These are phyloP conservation scores for Myopa testacea DNA, from an alignment of 2,888 invertebrate genomes.

Conservation along the genomic window DNA sequence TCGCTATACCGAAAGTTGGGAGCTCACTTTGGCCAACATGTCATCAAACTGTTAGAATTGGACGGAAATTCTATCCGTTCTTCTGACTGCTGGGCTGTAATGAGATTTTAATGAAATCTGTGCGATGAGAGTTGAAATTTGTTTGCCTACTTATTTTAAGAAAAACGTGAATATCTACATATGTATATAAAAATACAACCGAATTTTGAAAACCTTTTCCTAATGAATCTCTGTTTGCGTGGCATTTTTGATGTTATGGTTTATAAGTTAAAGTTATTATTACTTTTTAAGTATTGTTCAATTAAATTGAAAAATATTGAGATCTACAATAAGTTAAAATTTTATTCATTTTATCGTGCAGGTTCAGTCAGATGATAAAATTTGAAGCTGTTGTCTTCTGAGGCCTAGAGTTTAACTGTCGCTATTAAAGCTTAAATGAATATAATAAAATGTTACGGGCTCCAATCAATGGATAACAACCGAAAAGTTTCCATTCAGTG, in stretches of 20 bases:
- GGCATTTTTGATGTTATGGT: background rate
- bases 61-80: background rate
- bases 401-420: background rate
- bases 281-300: too few species aligned
- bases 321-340: too few species aligned
- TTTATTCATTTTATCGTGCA: background rate
- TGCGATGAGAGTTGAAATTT: background rate
- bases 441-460: background rate
- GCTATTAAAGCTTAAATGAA: constrained; percentile 2
- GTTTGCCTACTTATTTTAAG: background rate
- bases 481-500: background rate
- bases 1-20: background rate
- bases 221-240: background rate
- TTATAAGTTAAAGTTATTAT: too few species aligned
- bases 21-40: constrained; percentile 18
- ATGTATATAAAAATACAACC: background rate
- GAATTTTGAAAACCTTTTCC: background rate
- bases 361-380: background rate
- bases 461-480: background rate
- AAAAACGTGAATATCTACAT: background rate
- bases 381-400: background rate
- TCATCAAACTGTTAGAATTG: background rate
- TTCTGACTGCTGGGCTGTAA: constrained; percentile 1
- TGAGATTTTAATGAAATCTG: constrained; percentile 35
- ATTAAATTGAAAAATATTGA: too few species aligned